Evolutionary conservation across 1,140 invertebrate genomes (phyloP), one percentile per base, ranked within the genome.

Genomic region (Hyphantria cunea): DNA sequence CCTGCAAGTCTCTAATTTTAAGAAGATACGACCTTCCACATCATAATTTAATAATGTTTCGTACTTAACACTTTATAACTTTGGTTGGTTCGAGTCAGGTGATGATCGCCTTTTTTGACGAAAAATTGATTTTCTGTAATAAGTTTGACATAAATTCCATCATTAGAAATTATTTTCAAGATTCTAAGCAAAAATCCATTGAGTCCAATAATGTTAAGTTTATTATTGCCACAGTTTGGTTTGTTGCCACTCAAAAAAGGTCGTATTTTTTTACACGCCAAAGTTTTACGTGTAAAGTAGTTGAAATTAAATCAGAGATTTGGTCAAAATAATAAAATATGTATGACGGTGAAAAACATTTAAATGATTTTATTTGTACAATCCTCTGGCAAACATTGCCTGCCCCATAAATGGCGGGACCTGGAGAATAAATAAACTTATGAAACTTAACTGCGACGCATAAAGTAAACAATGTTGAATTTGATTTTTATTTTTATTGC

Each of bases 401-500:
- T 25, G 17, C 17, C 17, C 17, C 17, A 25, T 25, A 25, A 25
- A 25, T 25, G 17, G 17, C 17, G 17, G 1, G 17, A 25, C 1
- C 17, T 3, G 17, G 17, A 6, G 17, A 31, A 54, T 54, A 39
- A 54, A 45, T 55, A 55, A 12, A 55, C 42, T 45, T 45, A 55
- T 55, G 41, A 32, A 55, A 55, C 53, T 55, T 44, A 55, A 55
- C 41, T 33, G 53, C 9, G 47, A 14, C 66, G 47, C 62, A 67
- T 76, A 64, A 71, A 73, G 72, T 60, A 53, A 72, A 63, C 65
- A 62, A 60, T 70, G 74, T 84, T 80, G 79, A 82, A 80, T 73
- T 61, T 68, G 66, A 81, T 84, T 82, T 80, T 72, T 25, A 80
- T 75, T 79, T 84, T 84, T 78, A 84, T 84, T 70, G 70, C 69